Evolutionary conservation across 2,888 invertebrate species (phyloP).

Genomic region (Blera fallax): DNA sequence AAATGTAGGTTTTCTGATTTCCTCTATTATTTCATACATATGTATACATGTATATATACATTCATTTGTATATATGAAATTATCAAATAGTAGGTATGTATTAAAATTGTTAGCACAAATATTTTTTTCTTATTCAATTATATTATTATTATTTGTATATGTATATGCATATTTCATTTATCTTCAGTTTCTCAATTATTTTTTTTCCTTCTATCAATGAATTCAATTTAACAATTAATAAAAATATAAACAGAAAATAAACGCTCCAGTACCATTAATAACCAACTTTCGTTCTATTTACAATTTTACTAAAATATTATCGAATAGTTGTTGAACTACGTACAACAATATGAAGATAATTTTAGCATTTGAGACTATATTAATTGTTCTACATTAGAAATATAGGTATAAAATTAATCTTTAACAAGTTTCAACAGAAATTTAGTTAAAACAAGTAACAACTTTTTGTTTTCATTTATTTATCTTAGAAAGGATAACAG

Average conservation of each 20-base stretch:
- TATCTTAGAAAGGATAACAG: conserved; percentile 31
- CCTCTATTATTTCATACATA: background rate
- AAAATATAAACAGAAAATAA: background rate
- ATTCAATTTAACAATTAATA: conserved; percentile 5
- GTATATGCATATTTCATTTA: conserved; percentile 18
- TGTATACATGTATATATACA: conserved; percentile 10
- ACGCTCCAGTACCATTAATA: conserved; percentile 51
- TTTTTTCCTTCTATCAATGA: background rate
- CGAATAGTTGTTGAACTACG: conserved; percentile 46
- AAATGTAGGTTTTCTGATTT: background rate
- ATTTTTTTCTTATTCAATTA: conserved; percentile 15
- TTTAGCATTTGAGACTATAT: conserved; percentile 38
- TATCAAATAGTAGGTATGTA: conserved; percentile 36
- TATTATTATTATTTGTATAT: conserved; percentile 19
- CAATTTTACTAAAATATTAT: conserved; percentile 52
- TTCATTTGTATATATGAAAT: background rate
- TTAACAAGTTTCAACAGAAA: conserved; percentile 54
- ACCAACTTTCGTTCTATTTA: conserved; percentile 47
- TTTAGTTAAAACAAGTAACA: conserved; percentile 32
- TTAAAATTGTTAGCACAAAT: conserved; percentile 52
- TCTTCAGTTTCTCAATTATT: conserved; percentile 1
- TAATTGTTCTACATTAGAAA: conserved; percentile 33
- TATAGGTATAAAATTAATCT: conserved; percentile 50
- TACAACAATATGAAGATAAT: conserved; percentile 55
- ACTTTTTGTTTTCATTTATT: conserved; percentile 12